A percentile compares a stretch with the other conserved stretches of the same genome.
These are phyloP conservation scores for Tiliacea citrago DNA, from an alignment of 2,888 invertebrate species.

Conservation along the genomic window DNA sequence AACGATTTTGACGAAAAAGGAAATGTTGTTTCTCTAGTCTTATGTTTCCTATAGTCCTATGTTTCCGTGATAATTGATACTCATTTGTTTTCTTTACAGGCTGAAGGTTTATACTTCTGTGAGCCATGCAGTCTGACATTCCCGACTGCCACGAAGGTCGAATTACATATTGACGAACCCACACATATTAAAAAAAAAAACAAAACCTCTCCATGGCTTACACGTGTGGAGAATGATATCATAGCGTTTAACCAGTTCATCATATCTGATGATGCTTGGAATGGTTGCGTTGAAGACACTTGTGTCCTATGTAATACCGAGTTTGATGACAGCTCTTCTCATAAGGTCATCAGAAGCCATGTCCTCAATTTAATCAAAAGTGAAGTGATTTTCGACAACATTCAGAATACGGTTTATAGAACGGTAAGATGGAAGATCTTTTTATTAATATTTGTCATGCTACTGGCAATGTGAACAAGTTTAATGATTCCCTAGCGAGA, in stretches of 20 bases:
- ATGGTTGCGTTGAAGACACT: slow-evolving; percentile 50
- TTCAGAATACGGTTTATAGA: slow-evolving; percentile 36
- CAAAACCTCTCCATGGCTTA: background rate
- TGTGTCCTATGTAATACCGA: slow-evolving; percentile 56
- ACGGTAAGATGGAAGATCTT: slow-evolving; percentile 29
- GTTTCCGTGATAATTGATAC: background rate
- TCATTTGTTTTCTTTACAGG: slow-evolving; percentile 27
- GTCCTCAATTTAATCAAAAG: slow-evolving; percentile 47
- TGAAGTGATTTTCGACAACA: slow-evolving; percentile 6
- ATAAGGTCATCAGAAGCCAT: slow-evolving; percentile 33
- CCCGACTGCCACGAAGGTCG: slow-evolving; percentile 38
- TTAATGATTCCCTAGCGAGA: background rate
- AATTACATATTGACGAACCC: slow-evolving; percentile 42
- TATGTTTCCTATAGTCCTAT: background rate
- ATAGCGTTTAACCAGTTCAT: slow-evolving; percentile 34
- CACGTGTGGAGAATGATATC: slow-evolving; percentile 24
- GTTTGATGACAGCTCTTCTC: slow-evolving; percentile 36
- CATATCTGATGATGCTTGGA: slow-evolving; percentile 55
- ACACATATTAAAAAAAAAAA: slow-evolving; percentile 21
- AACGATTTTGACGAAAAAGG: too few relatives aligned
- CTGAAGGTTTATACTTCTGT: slow-evolving; percentile 53
- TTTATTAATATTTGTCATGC: background rate
- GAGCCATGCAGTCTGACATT: slow-evolving; percentile 52
- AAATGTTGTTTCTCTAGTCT: background rate
- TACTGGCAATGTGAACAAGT: background rate